These are phyloP conservation scores for Lasioglossum lativentre DNA, from an alignment of 2,888 invertebrate genomes.

Conservation along the genomic window DNA sequence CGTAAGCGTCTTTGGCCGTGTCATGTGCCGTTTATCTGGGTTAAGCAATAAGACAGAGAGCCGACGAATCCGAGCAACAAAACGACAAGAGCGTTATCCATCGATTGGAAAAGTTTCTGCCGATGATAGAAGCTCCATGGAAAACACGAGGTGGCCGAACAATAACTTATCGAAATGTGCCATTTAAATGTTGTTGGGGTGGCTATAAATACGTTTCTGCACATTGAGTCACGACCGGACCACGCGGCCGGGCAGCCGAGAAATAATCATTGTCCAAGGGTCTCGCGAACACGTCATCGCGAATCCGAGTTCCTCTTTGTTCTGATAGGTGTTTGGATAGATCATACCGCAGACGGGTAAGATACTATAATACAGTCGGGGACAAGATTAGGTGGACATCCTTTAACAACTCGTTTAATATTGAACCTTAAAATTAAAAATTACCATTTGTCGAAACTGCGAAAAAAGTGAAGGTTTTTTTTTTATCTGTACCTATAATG, in stretches of 20 bases:
- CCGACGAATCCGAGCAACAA: conserved; percentile 13
- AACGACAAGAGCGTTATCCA: background rate
- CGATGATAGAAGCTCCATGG: background rate
- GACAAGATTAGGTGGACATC: too few species aligned
- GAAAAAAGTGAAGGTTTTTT: too few species aligned
- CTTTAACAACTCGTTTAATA: too few species aligned
- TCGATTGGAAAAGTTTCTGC: conserved; percentile 32
- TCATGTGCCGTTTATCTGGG: conserved; percentile 24
- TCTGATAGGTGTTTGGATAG: background rate
- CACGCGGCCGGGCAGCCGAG: background rate
- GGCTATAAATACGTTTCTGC: background rate
- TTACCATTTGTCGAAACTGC: too few species aligned
- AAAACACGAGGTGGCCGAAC: background rate
- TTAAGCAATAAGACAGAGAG: conserved; percentile 21
- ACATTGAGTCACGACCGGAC: background rate
- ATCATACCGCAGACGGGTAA: background rate
- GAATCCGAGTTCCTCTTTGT: background rate
- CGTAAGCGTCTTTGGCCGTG: background rate
- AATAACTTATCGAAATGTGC: background rate
- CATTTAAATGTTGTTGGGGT: background rate
- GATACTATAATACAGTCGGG: too few species aligned
- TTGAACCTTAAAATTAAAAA: too few species aligned
- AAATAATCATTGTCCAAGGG: background rate
- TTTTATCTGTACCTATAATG: too few species aligned
- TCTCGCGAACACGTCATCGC: background rate